phyloP scores from a whole-genome alignment of 2,797 vertebrate genomes.

The Pempheris klunzingeri region DNA sequence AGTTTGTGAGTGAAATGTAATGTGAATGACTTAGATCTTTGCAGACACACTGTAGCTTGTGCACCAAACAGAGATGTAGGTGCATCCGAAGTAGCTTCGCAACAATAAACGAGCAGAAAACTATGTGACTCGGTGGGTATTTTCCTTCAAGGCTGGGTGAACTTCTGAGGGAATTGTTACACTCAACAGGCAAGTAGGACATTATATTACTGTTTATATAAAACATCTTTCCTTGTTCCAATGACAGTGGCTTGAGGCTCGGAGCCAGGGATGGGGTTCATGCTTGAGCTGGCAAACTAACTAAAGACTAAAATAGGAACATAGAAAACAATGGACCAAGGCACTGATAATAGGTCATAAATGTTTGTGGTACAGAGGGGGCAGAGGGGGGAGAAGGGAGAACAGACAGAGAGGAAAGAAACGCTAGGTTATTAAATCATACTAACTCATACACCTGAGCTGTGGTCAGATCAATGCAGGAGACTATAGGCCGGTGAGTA shows the following conservation, averaged over 20 bases:
- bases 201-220: slow-evolving; percentile 77
- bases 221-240: slow-evolving; percentile 77
- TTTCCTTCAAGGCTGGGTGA: slow-evolving; percentile 59
- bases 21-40: slow-evolving; percentile 9
- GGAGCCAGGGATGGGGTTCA: slow-evolving; percentile 57
- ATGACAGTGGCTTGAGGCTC: slow-evolving; percentile 73
- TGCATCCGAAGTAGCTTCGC: slow-evolving; percentile 19
- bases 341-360: slow-evolving; percentile 34
- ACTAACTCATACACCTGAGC: slow-evolving; percentile 29
- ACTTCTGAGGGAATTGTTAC: slow-evolving; percentile 60
- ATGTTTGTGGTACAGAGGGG: slow-evolving; percentile 38
- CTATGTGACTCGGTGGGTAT: slow-evolving; percentile 49
- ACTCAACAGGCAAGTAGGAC: slow-evolving; percentile 77
- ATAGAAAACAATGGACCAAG: slow-evolving; percentile 59
- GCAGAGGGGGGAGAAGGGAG: slow-evolving; percentile 30
- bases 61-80: slow-evolving; percentile 23
- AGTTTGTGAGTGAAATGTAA: slow-evolving; percentile 23
- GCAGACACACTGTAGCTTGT: slow-evolving; percentile 4
- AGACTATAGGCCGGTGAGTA: slow-evolving; percentile 38
- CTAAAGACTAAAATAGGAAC: slow-evolving; percentile 73
- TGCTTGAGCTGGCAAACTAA: slow-evolving; percentile 76
- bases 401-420: slow-evolving; percentile 25
- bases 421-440: slow-evolving; percentile 45
- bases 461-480: slow-evolving; percentile 33
- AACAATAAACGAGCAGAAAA: slow-evolving; percentile 36